Base-by-base conservation (phyloP, 2,888 invertebrate species). In the Meghimatium bilineatum region DNA sequence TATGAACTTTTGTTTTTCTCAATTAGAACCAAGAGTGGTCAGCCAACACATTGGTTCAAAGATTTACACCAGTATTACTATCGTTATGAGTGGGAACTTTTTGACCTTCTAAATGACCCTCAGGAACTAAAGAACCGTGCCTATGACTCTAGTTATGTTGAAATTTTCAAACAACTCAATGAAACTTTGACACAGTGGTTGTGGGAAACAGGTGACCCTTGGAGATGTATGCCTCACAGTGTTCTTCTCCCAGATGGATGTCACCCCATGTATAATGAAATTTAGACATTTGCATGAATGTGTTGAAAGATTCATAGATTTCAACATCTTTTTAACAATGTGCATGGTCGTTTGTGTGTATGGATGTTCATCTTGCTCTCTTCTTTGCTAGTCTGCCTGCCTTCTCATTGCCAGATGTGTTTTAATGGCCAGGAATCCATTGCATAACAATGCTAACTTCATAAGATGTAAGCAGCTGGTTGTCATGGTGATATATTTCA, bases 81-180 rank as follows among this genome's bases (percentile, higher is more conserved):
- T 90, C 95, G 98, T 86, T 95, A 96, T 29, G 96, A 97, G 94
- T 98, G 97, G 97, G 97, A 98, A 93, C 93, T 98, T 56, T 98
- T 95, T 92, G 97, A 98, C 94, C 91, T 98, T 80, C 96, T 95
- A 92, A 92, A 94, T 52, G 97, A 98, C 94, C 96, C 96, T 0
- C 94, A 95, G 85, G 98, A 98, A 94, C 92, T 95, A 0, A 94
- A 94, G 69, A 98, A 98, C 94, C 93, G 97, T 85, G 96, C 95
- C 0, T 90, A 91, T 60, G 91, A 93, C 23, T 94, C 95, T 91
- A 90, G 88, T 1, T 89, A 90, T 80, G 14, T 56, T 10, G 52
- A 83, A 2, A 93, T 95, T 87, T 95, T 96, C 88, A 86, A 90
- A 23, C 92, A 93, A 44, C 94, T 97, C 88, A 93, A 95, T 88